Percentiles rank a stretch among this genome's conserved stretches.
These are phyloP conservation scores for Misgurnus mizolepis DNA, from an alignment of 2,113 vertebrate genomes.

Conservation along the genomic window DNA sequence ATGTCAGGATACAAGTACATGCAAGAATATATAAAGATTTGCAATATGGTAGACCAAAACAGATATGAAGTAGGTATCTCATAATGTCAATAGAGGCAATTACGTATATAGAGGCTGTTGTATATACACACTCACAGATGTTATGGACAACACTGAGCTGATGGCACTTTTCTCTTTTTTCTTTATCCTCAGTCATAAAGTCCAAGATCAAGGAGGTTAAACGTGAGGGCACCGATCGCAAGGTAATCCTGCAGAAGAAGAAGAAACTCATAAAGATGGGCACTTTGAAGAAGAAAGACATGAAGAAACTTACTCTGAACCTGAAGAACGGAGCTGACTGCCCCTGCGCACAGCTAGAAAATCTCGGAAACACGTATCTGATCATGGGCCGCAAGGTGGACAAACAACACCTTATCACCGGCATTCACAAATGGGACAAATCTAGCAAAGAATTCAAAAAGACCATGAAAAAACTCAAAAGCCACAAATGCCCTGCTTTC, in stretches of 20 bases:
- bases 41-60: slow-evolving; percentile 9
- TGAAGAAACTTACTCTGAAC: slow-evolving; percentile 88
- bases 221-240: slow-evolving; percentile 88
- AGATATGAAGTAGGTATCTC: neutral
- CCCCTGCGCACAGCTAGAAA: slow-evolving; percentile 94
- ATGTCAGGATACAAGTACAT: neutral
- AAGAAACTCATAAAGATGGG: slow-evolving; percentile 86
- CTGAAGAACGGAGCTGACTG: slow-evolving; percentile 96
- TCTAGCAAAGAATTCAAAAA: slow-evolving; percentile 95
- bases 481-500: slow-evolving; percentile 86
- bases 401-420: slow-evolving; percentile 90
- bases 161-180: slow-evolving; percentile 19
- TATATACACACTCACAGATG: neutral
- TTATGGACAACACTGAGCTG: slow-evolving; percentile 10
- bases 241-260: slow-evolving; percentile 89
- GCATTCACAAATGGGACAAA: slow-evolving; percentile 99
- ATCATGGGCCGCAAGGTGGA: slow-evolving; percentile 97
- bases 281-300: slow-evolving; percentile 88
- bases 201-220: slow-evolving; percentile 96
- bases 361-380: slow-evolving; percentile 85
- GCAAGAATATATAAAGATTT: neutral
- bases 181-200: slow-evolving; percentile 81
- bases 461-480: slow-evolving; percentile 92
- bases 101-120: too few relatives aligned
- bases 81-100: neutral